These are phyloP conservation scores for Uloborus diversus DNA, from an alignment of 1,140 invertebrate species.

Conservation along the genomic window DNA sequence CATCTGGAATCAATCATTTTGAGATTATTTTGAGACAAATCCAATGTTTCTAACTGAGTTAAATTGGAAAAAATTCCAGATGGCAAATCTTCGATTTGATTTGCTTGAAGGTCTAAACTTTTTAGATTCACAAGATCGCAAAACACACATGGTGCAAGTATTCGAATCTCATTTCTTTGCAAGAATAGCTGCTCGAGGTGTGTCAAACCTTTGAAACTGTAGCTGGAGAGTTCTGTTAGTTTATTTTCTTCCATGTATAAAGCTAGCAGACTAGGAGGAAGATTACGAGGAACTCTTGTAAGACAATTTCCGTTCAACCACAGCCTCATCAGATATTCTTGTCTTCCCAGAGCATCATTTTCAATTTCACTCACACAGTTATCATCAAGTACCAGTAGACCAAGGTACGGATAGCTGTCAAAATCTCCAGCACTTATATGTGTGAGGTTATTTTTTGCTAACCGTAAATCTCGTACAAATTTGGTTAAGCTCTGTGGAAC, in stretches of 20 bases:
- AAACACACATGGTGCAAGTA: slow-evolving; percentile 75
- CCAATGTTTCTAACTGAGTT: slow-evolving; percentile 70
- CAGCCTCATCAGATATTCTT: slow-evolving; percentile 80
- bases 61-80: slow-evolving; percentile 64
- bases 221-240: slow-evolving; percentile 72
- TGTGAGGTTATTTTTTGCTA: slow-evolving; percentile 79
- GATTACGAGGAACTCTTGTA: slow-evolving; percentile 72
- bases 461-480: slow-evolving; percentile 80
- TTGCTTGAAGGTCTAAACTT: slow-evolving; percentile 66
- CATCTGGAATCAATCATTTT: slow-evolving; percentile 73
- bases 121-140: slow-evolving; percentile 72
- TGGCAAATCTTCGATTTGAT: slow-evolving; percentile 65
- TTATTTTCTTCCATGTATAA: slow-evolving; percentile 75
- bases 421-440: slow-evolving; percentile 83
- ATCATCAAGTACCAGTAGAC: slow-evolving; percentile 80
- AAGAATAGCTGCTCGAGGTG: slow-evolving; percentile 77
- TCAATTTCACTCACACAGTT: slow-evolving; percentile 81
- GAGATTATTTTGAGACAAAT: slow-evolving; percentile 81
- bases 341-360: slow-evolving; percentile 83
- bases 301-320: slow-evolving; percentile 81
- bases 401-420: slow-evolving; percentile 85
- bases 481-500: slow-evolving; percentile 85
- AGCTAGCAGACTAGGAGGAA: slow-evolving; percentile 72
- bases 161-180: slow-evolving; percentile 74
- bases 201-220: slow-evolving; percentile 76